Percentiles rank a stretch among this genome's conserved stretches.
phyloP scores from a whole-genome alignment of 1,140 invertebrate genomes.

The Berghia stephanieae region DNA sequence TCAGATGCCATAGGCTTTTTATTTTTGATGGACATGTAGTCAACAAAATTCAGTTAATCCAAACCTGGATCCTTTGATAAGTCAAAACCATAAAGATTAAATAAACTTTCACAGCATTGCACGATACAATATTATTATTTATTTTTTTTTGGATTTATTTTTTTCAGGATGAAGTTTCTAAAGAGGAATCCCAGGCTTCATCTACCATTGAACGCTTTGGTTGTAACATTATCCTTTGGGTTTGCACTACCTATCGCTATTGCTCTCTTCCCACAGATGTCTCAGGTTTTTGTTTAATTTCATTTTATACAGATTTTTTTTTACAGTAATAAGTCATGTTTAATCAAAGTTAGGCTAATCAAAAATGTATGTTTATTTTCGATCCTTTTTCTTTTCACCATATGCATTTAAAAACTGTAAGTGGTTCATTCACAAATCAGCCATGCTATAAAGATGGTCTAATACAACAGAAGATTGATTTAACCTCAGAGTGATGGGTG shows the following conservation, averaged over 20 bases:
- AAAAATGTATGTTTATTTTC: neutral
- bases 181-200: conserved; percentile 57
- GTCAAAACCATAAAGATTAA: too few species aligned
- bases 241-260: conserved; percentile 65
- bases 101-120: too few species aligned
- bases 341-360: neutral
- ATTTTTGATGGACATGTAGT: too few species aligned
- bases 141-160: conserved; percentile 24
- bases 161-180: conserved; percentile 59
- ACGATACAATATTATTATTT: neutral
- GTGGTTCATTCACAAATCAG: too few species aligned
- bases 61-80: too few species aligned
- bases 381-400: neutral
- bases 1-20: too few species aligned
- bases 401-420: neutral
- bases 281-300: conserved; percentile 51
- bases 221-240: conserved; percentile 64
- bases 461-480: too few species aligned
- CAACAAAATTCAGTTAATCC: too few species aligned
- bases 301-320: conserved; percentile 4
- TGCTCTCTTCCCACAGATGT: conserved; percentile 67
- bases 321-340: conserved; percentile 27
- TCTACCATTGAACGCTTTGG: conserved; percentile 63
- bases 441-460: too few species aligned
- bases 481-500: too few species aligned